Base-by-base conservation (phyloP, 1,140 invertebrate species). In the Drosophila yakuba region DNA sequence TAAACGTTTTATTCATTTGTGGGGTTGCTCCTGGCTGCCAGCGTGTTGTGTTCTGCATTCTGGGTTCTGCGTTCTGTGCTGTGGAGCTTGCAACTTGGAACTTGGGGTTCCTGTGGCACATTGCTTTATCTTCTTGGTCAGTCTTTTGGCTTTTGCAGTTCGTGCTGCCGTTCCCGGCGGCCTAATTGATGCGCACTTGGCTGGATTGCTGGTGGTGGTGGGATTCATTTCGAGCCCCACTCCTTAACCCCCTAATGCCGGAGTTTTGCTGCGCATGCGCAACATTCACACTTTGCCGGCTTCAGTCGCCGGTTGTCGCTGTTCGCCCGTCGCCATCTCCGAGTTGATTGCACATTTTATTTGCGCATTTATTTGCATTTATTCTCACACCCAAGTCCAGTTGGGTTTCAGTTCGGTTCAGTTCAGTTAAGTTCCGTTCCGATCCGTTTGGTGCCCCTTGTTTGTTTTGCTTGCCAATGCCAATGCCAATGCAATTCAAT, bases 341-440 rank as follows among this genome's bases (percentile, higher is more conserved):
- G 23, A 48, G 80, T 89, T 89, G 84, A 89, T 89, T 89, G 84
- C 84, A 84, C 84, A 89, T 89, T 89, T 89, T 89, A 89, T 89
- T 89, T 89, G 84, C 85, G 83, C 84, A 89, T 89, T 89, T 89
- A 89, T 89, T 89, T 89, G 84, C 84, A 89, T 89, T 88, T 86
- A 88, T 86, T 88, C 83, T 88, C 83, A 86, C 84, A 89, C 83
- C 55, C 55, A 41, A 41, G 60, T 55, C 58, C 10, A 25, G 51
- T 32, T 32, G 8, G 32, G 32, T 32, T 32, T 32, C 38, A 39
- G 20, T 44, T 35, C 32, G 10, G 23, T 52, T 39, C 51, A 14
- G 39, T 54, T 25, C 43, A 32, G 25, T 20, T 47, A 28, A 11
- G 47, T 36, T 15, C 60, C 48, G 38, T 45, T 41, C 20, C 43